Percentiles rank a stretch among this genome's conserved stretches.
phyloP scores from a whole-genome alignment of 2,888 invertebrate species.

The Gisinianus flammeolus region DNA sequence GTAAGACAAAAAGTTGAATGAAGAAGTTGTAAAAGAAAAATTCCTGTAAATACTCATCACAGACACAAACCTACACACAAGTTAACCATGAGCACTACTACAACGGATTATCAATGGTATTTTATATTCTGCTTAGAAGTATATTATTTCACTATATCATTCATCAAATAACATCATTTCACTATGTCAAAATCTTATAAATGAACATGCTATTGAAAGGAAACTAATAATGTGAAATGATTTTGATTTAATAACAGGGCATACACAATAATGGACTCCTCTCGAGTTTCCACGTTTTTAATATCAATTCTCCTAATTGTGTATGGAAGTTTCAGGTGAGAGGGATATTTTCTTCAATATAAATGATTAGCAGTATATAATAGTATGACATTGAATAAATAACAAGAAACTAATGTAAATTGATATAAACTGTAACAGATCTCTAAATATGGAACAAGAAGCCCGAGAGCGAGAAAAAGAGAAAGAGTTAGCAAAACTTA shows the following conservation, averaged over 20 bases:
- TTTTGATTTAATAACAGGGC: constrained; percentile 68
- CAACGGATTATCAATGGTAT: constrained; percentile 66
- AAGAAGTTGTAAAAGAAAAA: background rate
- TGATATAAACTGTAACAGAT: constrained; percentile 66
- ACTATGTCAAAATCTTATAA: too few relatives aligned
- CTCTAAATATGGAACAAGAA: constrained; percentile 94
- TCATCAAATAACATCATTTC: too few relatives aligned
- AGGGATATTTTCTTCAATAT: too few relatives aligned
- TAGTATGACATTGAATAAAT: too few relatives aligned
- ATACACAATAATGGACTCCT: constrained; percentile 96
- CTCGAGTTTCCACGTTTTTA: constrained; percentile 93
- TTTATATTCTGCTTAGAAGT: constrained; percentile 49
- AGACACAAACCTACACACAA: too few relatives aligned
- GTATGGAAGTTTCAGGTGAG: constrained; percentile 86
- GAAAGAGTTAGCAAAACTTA: constrained; percentile 73
- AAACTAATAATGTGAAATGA: too few relatives aligned
- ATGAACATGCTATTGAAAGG: too few relatives aligned
- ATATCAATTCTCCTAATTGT: constrained; percentile 97
- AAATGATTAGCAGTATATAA: too few relatives aligned
- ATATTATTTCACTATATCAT: constrained; percentile 20
- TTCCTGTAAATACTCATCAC: background rate
- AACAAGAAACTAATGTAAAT: too few relatives aligned
- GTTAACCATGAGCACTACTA: constrained; percentile 62
- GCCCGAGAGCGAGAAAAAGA: constrained; percentile 81
- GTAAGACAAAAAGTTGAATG: background rate